Evolutionary conservation across 23 tunicate genomes (phyloP).

Genomic region (Botrylloides violaceus): DNA sequence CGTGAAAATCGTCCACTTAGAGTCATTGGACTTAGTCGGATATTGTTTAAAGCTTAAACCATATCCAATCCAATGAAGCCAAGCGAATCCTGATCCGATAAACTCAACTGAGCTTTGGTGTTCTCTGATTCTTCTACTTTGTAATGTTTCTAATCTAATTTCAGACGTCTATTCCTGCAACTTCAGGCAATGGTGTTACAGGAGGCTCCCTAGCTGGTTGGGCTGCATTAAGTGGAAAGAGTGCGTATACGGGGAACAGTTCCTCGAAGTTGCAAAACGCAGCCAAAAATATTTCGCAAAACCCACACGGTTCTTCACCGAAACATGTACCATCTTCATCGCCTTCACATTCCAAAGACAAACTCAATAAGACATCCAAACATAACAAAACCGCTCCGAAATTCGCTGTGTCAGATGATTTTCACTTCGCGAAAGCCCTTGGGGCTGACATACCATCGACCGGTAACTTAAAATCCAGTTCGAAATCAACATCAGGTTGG

Average conservation of each 20-base stretch:
- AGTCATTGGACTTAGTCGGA: too few relatives aligned
- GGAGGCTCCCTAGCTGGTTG: slow-evolving; percentile 67
- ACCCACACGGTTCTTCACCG: background rate
- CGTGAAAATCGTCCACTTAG: too few relatives aligned
- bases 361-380: slow-evolving; percentile 9
- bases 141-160: background rate
- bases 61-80: background rate
- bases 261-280: slow-evolving; percentile 1
- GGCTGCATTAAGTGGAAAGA: slow-evolving; percentile 74
- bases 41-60: background rate
- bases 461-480: background rate
- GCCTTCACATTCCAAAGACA: background rate
- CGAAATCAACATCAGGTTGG: background rate
- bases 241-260: slow-evolving; percentile 2
- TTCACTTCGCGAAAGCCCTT: slow-evolving; percentile 56
- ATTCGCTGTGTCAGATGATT: slow-evolving; percentile 44
- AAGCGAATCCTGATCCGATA: too few relatives aligned
- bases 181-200: slow-evolving; percentile 11
- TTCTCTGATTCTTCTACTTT: too few relatives aligned
- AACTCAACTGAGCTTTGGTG: too few relatives aligned
- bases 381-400: slow-evolving; percentile 33
- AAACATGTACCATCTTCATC: slow-evolving; percentile 1
- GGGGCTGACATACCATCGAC: slow-evolving; percentile 35
- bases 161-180: background rate
- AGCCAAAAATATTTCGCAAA: slow-evolving; percentile 1